Base-by-base conservation (phyloP, 2,797 vertebrate species). In the Myotis planiceps region DNA sequence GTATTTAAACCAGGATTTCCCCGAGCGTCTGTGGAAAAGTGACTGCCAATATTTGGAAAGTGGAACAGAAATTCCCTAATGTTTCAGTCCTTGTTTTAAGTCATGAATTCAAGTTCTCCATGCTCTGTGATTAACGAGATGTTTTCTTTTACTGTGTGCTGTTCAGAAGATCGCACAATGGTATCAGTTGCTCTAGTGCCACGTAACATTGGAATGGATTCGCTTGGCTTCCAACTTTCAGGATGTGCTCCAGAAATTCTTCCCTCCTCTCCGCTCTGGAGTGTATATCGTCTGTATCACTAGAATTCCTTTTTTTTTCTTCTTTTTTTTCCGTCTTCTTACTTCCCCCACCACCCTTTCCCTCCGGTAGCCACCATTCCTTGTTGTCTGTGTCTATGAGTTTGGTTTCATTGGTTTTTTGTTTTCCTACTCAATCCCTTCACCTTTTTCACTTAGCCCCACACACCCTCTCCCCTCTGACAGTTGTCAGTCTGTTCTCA, bases 1-100 rank as follows among this genome's bases (percentile, higher is more conserved):
- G 19, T 55, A 92, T 87, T 90, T 81, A 88, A 89, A 84, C 75
- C 34, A 81, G 74, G 27, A 87, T 81, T 95, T 72, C 2, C 0
- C 32, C 2, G 0, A 29, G 21, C 14, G 2, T 90, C 85, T 65
- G 9, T 39, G 42, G 45, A 58, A 90, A 63, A 27, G 21, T 25
- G 23, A 53, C 27, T 49, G 25, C 37, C 68, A 85, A 66, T 4
- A 32, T 63, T 60, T 91, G 21, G 9, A 0, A 9, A 32, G 37
- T 34, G 14, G 19, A 81, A 66, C 23, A 74, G 34, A 83, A 75
- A 45, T 84, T 66, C 78, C 32, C 45, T 23, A 78, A 84, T 81
- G 42, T 90, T 66, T 49, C 27, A 14, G 34, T 76, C 49, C 63
- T 74, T 55, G 18, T 80, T 96, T 92, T 47, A 69, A 86, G 45